Evolutionary conservation across 2,888 invertebrate genomes (phyloP).

Genomic region (Caenorhabditis drosophilae): DNA sequence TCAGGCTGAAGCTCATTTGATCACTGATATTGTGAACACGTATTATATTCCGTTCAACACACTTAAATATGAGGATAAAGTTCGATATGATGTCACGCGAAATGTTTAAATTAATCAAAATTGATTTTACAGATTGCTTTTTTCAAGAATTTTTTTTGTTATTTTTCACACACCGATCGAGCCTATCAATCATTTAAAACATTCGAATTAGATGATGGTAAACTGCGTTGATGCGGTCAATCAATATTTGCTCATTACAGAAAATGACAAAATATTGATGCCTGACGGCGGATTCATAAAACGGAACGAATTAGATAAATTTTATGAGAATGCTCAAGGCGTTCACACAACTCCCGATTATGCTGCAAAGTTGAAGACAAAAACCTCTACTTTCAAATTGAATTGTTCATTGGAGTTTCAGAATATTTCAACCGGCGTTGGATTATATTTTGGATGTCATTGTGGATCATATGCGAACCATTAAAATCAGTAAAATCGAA

Average conservation of each 20-base stretch:
- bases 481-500: conserved; percentile 56
- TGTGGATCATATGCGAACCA: conserved; percentile 60
- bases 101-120: neutral
- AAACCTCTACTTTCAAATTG: neutral
- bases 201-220: conserved; percentile 51
- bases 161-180: conserved; percentile 62
- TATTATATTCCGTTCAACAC: conserved; percentile 59
- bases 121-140: conserved; percentile 43
- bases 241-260: too few relatives aligned
- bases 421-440: conserved; percentile 62
- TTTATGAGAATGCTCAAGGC: conserved; percentile 56
- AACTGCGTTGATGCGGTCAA: too few relatives aligned
- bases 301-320: conserved; percentile 55
- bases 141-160: conserved; percentile 64
- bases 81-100: neutral
- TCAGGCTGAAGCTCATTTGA: conserved; percentile 60
- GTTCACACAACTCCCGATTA: conserved; percentile 55
- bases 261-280: conserved; percentile 62
- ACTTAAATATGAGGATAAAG: conserved; percentile 56
- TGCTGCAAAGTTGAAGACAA: conserved; percentile 51
- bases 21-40: conserved; percentile 62
- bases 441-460: conserved; percentile 61
- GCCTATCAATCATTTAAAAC: conserved; percentile 60
- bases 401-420: conserved; percentile 23
- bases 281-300: conserved; percentile 64